Base-by-base conservation (phyloP, 2,113 vertebrate species). In the Dicentrarchus labrax region DNA sequence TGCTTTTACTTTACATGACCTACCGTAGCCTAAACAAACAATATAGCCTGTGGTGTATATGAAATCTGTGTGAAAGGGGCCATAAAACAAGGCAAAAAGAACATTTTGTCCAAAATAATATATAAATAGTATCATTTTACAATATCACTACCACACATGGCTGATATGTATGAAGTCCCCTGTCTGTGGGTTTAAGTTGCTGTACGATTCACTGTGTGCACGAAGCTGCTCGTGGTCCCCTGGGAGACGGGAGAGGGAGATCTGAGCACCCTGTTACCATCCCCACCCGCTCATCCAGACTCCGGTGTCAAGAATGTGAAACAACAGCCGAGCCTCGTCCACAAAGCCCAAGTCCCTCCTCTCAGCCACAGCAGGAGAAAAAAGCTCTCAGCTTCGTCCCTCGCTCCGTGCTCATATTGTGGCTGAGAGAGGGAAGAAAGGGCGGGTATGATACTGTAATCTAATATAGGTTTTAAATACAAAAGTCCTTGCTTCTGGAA, bases 251-350 rank as follows among this genome's bases (percentile, higher is more conserved):
- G 16, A 70, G 73, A 70, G 59, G 54, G 67, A 85, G 77, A 69
- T 59, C 11, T 0, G 16, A 83, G 80, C 90, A 94, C 95, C 96
- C 92, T 62, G 91, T 95, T 89, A 90, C 96, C 97, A 95, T 92
- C 85, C 11, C 61, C 87, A 91, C 96, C 95, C 79, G 93, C 83
- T 90, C 92, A 95, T 94, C 96, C 97, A 94, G 94, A 86, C 93
- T 88, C 89, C 87, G 89, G 0, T 0, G 72, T 92, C 54, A 90
- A 86, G 91, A 92, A 92, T 91, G 89, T 89, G 84, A 78, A 89
- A 93, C 92, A 92, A 92, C 91, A 88, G 78, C 85, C 60, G 74
- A 66, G 83, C 59, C 91, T 86, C 64, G 75, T 84, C 72, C 86
- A 90, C 87, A 90, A 88, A 92, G 84, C 64, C 68, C 54, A 1